Evolutionary conservation across 2,888 invertebrate species (phyloP).

Genomic region (Hirtodrosophila trivittata): DNA sequence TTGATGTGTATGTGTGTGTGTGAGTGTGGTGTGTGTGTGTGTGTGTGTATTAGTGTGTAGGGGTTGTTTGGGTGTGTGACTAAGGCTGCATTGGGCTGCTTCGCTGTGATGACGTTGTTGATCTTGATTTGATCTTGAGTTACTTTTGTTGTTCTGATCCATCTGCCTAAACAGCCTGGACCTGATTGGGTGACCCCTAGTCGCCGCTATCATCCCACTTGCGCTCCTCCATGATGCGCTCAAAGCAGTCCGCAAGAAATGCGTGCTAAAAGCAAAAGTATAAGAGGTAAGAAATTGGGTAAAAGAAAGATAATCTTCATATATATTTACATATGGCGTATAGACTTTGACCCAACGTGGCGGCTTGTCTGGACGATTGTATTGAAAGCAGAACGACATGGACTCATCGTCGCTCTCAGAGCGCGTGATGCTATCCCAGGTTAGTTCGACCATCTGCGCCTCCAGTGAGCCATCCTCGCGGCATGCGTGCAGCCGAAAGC

Average conservation of each 20-base stretch:
- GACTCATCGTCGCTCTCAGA: slow-evolving; percentile 97
- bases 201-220: slow-evolving; percentile 93
- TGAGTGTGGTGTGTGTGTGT: slow-evolving; percentile 8
- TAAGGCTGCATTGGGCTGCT: slow-evolving; percentile 28
- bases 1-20: slow-evolving; percentile 9
- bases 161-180: slow-evolving; percentile 23
- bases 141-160: slow-evolving; percentile 21
- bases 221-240: slow-evolving; percentile 96
- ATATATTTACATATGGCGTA: slow-evolving; percentile 92
- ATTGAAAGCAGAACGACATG: slow-evolving; percentile 95
- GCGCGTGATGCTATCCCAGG: slow-evolving; percentile 92
- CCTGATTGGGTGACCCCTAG: slow-evolving; percentile 84
- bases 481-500: slow-evolving; percentile 92
- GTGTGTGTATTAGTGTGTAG: slow-evolving; percentile 24
- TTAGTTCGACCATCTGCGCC: slow-evolving; percentile 91
- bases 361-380: slow-evolving; percentile 91
- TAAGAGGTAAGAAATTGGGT: neutral
- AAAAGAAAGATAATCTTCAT: neutral
- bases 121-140: slow-evolving; percentile 37
- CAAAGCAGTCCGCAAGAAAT: slow-evolving; percentile 92
- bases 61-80: slow-evolving; percentile 25
- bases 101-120: slow-evolving; percentile 46
- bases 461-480: slow-evolving; percentile 91
- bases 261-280: slow-evolving; percentile 72
- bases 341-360: slow-evolving; percentile 93